Base-by-base conservation (phyloP, 2,797 vertebrate species). In the Acrossocheilus fasciatus region DNA sequence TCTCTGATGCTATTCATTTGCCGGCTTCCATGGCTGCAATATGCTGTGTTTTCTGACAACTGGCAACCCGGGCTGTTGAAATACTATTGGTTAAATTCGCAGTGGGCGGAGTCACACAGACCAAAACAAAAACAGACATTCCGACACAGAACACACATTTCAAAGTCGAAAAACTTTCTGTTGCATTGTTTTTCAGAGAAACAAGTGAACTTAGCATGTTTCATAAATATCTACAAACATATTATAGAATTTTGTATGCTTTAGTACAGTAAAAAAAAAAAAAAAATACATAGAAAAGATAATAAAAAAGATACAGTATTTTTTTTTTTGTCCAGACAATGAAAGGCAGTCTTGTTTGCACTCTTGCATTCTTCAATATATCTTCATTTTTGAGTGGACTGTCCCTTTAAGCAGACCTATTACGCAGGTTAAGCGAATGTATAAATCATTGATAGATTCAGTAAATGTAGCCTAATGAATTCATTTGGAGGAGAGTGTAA, bases 381-480 rank as follows among this genome's bases (percentile, higher is more conserved):
- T 17, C 43, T 30, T 30, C 14, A 30, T 50, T 50, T 77, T 39
- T 77, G 6, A 57, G 34, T n/a, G 52, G 8, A 59, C 52, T 77
- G 14, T 41, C 20, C 52, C 12, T 77, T 77, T 59, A 77, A 77
- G 52, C 34, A 39, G 39, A 62, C 20, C 43, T 52, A 47, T 45
- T 84, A 68, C 10, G 10, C 47, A 78, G 74, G 59, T 76, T 84
- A 52, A 84, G 30, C 15, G 30, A 84, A 66, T 26, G 82, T 64
- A 76, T 84, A 39, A 50, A 84, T 76, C 72, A 45, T 52, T 69
- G 36, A 69, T 41, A 85, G 50, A 78, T 69, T 85, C 36, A 54
- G 62, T 69, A 78, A 69, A 85, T 85, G n/a, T 57, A 69, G 39
- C n/a, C 20, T 68, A 78, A 85, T 85, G 50, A 57, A 78, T 85